Conservation (phyloP, 2,113 vertebrate species). For the Catagonus wagneri region DNA sequence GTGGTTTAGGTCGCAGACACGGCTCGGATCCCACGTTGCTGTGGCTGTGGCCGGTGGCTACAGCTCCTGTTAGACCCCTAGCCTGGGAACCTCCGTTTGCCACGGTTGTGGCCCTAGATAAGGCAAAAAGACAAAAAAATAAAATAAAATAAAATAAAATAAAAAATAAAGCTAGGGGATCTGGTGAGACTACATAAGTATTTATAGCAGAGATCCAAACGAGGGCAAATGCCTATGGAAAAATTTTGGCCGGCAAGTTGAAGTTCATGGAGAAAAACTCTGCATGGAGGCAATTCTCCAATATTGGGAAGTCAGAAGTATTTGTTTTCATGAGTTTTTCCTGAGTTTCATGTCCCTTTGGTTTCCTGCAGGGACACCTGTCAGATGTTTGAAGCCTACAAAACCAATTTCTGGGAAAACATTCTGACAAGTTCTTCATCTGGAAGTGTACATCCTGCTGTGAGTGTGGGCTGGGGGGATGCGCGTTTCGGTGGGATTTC, state of each 20-base stretch:
- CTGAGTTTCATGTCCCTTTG: no score
- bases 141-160: no score
- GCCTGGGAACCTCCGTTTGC: no score
- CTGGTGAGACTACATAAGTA: conserved; percentile 70
- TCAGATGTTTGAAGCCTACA: background rate
- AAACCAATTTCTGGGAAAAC: background rate
- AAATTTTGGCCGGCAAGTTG: background rate
- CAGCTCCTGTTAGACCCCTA: no score
- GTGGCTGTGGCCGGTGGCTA: no score
- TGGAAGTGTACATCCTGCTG: background rate
- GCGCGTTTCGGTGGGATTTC: background rate
- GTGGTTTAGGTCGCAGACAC: no score
- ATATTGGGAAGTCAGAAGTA: background rate
- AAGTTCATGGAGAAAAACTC: background rate
- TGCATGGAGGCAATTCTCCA: background rate
- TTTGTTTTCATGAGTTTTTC: background rate
- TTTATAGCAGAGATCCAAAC: conserved; percentile 55
- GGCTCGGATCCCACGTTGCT: no score
- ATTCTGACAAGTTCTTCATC: background rate
- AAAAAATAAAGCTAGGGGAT: conserved; percentile 64
- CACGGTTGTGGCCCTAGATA: no score
- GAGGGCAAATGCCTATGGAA: background rate
- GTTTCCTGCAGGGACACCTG: background rate
- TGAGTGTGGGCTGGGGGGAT: background rate
- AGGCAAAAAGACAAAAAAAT: no score